These are phyloP conservation scores for Podarcis lilfordi DNA, from an alignment of 2,797 vertebrate genomes.

Conservation along the genomic window DNA sequence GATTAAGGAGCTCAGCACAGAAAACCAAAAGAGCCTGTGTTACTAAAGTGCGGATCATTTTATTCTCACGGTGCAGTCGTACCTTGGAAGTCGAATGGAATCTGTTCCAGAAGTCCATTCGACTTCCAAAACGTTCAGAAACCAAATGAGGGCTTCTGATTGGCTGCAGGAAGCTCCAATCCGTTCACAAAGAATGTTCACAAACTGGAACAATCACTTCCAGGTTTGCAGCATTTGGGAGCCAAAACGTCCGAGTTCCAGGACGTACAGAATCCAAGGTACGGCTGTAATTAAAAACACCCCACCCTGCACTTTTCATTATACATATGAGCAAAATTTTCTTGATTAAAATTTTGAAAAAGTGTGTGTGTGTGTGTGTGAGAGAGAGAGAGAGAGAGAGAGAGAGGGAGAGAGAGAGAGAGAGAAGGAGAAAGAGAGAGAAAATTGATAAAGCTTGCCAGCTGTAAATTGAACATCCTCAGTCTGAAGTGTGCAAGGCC, in stretches of 20 bases:
- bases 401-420: neutral
- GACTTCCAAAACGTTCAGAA: too few species aligned
- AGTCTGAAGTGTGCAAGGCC: neutral
- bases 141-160: too few species aligned
- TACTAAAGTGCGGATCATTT: neutral
- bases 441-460: neutral
- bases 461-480: neutral
- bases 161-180: too few species aligned
- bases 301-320: neutral
- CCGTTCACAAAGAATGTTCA: rapidly evolving
- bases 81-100: too few species aligned
- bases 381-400: too few species aligned
- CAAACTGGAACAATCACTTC: too few species aligned
- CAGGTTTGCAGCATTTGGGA: too few species aligned
- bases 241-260: too few species aligned
- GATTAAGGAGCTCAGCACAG: neutral
- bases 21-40: neutral
- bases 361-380: neutral
- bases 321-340: neutral
- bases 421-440: neutral
- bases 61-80: too few species aligned
- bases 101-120: too few species aligned
- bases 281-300: too few species aligned
- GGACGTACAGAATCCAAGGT: too few species aligned
- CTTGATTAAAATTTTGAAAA: neutral